Conservation (phyloP, 2,113 vertebrate genomes). For the Megaleporinus macrocephalus region DNA sequence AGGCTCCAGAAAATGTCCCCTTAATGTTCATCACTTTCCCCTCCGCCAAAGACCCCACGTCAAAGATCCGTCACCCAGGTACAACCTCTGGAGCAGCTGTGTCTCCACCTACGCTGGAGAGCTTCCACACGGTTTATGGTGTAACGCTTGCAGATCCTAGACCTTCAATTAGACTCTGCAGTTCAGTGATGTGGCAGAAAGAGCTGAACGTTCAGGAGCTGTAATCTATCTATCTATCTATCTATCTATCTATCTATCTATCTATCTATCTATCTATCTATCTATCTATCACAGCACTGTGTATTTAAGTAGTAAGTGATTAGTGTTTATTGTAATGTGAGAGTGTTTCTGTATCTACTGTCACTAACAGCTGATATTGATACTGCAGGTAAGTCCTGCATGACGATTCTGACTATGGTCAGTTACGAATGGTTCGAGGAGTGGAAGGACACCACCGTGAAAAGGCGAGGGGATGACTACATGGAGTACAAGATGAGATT, state of each 20-base stretch:
- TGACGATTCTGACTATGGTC: constrained; percentile 87
- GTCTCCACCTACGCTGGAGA: no score
- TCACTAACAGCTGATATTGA: no score
- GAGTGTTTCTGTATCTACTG: no score
- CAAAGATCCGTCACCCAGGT: constrained; percentile 83
- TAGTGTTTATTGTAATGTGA: no score
- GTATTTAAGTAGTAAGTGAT: no score
- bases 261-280: no score
- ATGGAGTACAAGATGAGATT: constrained; percentile 81
- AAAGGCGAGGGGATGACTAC: constrained; percentile 80
- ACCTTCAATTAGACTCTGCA: constrained; percentile 2
- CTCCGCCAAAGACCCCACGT: constrained; percentile 84
- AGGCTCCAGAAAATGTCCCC: constrained; percentile 82
- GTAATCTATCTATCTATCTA: no score
- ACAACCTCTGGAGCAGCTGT: constrained; percentile 1
- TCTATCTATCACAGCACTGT: no score
- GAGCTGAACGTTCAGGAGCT: neutral
- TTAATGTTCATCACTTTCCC: constrained; percentile 87
- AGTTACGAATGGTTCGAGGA: constrained; percentile 87
- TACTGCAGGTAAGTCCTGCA: constrained; percentile 85
- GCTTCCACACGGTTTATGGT: neutral
- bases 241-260: no score
- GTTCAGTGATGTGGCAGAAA: constrained; percentile 10
- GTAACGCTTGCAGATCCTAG: neutral
- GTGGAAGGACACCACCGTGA: constrained; percentile 74